Percentiles rank a stretch among this genome's conserved stretches.
Evolutionary conservation across 1,140 invertebrate species (phyloP).

Genomic region (Vanessa atalanta): DNA sequence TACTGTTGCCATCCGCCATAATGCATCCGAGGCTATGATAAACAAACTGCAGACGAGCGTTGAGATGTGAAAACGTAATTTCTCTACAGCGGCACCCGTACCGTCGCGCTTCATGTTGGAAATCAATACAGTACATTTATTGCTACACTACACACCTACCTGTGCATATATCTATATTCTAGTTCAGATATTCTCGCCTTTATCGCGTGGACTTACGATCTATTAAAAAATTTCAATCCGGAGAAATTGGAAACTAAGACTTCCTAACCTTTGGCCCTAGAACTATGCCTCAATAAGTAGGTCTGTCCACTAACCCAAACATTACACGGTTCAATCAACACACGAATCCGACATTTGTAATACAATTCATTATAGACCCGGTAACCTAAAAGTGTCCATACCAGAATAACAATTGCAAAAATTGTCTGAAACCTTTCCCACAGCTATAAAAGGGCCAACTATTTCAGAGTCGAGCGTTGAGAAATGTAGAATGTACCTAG

Average conservation of each 20-base stretch:
- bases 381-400: conserved; percentile 4
- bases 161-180: not conserved
- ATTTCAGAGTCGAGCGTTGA: conserved; percentile 52
- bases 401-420: conserved; percentile 37
- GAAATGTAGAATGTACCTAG: conserved; percentile 50
- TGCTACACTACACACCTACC: conserved; percentile 19
- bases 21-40: conserved; percentile 16
- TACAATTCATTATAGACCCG: not conserved
- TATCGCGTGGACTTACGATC: not conserved
- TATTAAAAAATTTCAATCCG: not conserved
- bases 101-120: conserved; percentile 22
- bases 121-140: conserved; percentile 34
- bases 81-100: conserved; percentile 24
- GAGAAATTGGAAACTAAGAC: conserved; percentile 11
- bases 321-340: not conserved
- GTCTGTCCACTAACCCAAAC: not conserved
- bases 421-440: conserved; percentile 43
- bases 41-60: conserved; percentile 21
- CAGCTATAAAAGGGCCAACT: conserved; percentile 50
- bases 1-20: conserved; percentile 1
- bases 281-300: conserved; percentile 13
- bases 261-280: conserved; percentile 19
- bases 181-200: conserved; percentile 12
- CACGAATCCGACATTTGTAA: not conserved
- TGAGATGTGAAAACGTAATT: conserved; percentile 27